Conservation (phyloP, 2,797 vertebrate species). For the Discoglossus pictus region DNA sequence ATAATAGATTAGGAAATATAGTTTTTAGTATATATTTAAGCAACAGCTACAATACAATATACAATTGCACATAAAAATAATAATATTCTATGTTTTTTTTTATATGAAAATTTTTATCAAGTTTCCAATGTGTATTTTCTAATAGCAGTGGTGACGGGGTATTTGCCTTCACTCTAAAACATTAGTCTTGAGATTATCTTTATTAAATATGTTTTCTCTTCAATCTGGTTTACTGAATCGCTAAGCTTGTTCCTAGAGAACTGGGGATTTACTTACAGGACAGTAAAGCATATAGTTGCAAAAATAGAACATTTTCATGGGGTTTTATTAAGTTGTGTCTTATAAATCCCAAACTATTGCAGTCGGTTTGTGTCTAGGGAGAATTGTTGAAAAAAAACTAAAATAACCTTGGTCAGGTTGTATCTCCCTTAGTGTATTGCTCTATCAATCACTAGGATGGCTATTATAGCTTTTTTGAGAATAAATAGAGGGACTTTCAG, state of each 20-base stretch:
- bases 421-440: slow-evolving; percentile 4
- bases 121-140: no score
- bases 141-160: slow-evolving; percentile 20
- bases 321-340: slow-evolving; percentile 13
- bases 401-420: neutral
- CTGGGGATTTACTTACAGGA: slow-evolving; percentile 34
- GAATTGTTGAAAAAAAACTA: neutral
- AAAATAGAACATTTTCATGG: slow-evolving; percentile 21
- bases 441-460: slow-evolving; percentile 16
- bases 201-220: slow-evolving; percentile 45
- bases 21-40: no score
- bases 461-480: slow-evolving; percentile 6
- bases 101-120: no score
- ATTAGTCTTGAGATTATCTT: slow-evolving; percentile 48
- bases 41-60: no score
- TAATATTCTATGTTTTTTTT: no score
- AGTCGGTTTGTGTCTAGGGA: neutral
- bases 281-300: slow-evolving; percentile 11
- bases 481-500: slow-evolving; percentile 5
- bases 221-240: slow-evolving; percentile 40
- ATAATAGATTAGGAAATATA: no score
- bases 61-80: no score
- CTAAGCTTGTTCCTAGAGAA: slow-evolving; percentile 47
- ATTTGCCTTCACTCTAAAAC: slow-evolving; percentile 31
- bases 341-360: slow-evolving; percentile 6